phyloP scores from a whole-genome alignment of 1,140 invertebrate genomes.

The Bathynomus jamesi region DNA sequence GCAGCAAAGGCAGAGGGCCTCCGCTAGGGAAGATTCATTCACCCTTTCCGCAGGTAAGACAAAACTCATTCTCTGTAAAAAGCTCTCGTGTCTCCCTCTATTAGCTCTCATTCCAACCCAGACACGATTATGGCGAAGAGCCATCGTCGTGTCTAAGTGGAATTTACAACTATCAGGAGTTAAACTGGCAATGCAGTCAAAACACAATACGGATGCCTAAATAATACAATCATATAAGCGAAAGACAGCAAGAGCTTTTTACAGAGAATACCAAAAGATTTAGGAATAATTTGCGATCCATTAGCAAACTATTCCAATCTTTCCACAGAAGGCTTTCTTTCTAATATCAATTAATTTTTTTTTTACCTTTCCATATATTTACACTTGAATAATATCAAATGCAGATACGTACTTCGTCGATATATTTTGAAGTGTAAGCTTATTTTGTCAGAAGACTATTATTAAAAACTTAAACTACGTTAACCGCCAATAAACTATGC shows the following conservation, averaged over 20 bases:
- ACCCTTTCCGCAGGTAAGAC: not conserved
- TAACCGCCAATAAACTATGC: too few relatives aligned
- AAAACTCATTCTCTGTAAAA: constrained; percentile 1
- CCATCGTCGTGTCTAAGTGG: not conserved
- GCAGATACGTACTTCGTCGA: too few relatives aligned
- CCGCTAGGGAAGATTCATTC: not conserved
- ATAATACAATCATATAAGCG: not conserved
- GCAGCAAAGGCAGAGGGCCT: not conserved
- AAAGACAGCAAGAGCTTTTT: constrained; percentile 1
- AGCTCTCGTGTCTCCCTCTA: not conserved
- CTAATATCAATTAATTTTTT: too few relatives aligned
- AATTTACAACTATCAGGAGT: not conserved
- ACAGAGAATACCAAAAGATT: not conserved
- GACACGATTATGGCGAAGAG: not conserved
- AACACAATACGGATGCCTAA: not conserved
- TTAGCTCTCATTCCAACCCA: not conserved
- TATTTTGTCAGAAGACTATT: too few relatives aligned
- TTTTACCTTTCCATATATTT: too few relatives aligned
- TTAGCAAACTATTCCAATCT: not conserved
- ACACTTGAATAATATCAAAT: too few relatives aligned
- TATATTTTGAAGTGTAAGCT: too few relatives aligned
- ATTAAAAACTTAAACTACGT: too few relatives aligned
- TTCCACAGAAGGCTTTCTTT: too few relatives aligned
- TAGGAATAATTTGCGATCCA: not conserved
- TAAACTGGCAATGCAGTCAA: not conserved